Percentiles rank a stretch among this genome's conserved stretches.
phyloP scores from a whole-genome alignment of 2,797 vertebrate species.

The Acropternis orthonyx region DNA sequence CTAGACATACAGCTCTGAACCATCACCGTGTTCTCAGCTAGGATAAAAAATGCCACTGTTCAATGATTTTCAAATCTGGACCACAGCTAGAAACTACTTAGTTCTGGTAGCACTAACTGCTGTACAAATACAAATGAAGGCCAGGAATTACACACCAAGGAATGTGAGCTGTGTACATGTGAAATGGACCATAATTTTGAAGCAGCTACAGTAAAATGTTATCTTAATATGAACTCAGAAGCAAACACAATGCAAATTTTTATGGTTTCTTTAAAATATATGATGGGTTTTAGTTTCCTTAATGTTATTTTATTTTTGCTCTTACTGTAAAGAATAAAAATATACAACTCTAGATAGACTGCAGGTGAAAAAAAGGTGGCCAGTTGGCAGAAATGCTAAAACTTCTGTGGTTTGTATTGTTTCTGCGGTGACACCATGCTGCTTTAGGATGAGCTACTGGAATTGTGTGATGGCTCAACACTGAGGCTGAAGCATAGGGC shows the following conservation, averaged over 20 bases:
- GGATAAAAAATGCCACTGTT: not conserved
- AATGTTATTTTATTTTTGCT: conserved; percentile 51
- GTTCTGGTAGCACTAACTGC: not conserved
- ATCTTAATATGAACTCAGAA: conserved; percentile 87
- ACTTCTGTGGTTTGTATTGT: conserved; percentile 36
- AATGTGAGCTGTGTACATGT: not conserved
- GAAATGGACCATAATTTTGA: conserved; percentile 72
- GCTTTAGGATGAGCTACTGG: not conserved
- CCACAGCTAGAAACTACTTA: not conserved
- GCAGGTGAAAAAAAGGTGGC: conserved; percentile 1
- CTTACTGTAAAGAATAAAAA: conserved; percentile 45
- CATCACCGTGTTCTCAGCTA: not conserved
- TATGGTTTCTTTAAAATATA: conserved; percentile 50
- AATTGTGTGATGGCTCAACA: not conserved
- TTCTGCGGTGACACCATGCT: conserved; percentile 33
- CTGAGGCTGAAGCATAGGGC: not conserved
- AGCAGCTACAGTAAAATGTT: conserved; percentile 83
- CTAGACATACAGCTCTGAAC: conserved; percentile 27
- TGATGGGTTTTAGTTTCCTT: conserved; percentile 34
- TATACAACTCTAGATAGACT: not conserved
- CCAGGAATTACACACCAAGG: not conserved
- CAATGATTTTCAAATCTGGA: not conserved
- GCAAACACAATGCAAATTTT: conserved; percentile 88
- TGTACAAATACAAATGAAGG: not conserved
- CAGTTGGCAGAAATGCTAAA: conserved; percentile 45